Conservation (phyloP, 1,140 invertebrate species). For the Theocolax elegans region DNA sequence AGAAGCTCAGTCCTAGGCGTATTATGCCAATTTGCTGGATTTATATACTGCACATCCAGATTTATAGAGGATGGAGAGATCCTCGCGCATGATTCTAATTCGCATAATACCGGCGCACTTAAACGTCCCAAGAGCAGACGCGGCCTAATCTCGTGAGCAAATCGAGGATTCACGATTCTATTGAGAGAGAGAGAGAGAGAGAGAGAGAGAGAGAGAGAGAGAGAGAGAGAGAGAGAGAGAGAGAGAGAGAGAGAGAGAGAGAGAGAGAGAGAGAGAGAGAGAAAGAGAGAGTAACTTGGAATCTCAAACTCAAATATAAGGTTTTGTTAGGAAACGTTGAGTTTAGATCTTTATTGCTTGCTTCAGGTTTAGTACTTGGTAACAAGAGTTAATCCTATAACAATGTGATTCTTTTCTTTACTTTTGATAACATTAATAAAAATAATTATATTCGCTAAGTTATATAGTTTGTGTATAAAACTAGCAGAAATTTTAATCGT, state of each 20-base stretch:
- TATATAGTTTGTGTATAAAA: no score
- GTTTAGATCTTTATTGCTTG: background rate
- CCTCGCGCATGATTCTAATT: background rate
- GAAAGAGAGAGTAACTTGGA: background rate
- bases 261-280: background rate
- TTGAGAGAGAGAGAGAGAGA: no score
- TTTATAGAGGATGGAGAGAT: slow-evolving; percentile 3
- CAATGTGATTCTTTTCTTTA: no score
- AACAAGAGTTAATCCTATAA: no score
- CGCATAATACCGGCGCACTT: background rate
- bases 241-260: background rate
- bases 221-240: background rate
- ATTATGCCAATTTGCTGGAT: background rate
- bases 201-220: background rate
- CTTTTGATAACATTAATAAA: no score
- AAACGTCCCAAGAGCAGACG: background rate
- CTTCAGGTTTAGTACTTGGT: no score
- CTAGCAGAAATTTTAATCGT: no score
- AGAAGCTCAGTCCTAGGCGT: background rate
- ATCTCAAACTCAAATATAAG: slow-evolving; percentile 22
- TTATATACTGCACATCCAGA: background rate
- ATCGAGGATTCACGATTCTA: slow-evolving; percentile 23
- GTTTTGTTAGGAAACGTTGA: background rate
- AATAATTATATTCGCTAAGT: no score
- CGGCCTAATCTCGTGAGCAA: slow-evolving; percentile 25